phyloP scores from a whole-genome alignment of 2,888 invertebrate species.

The Flexamia atlantica region DNA sequence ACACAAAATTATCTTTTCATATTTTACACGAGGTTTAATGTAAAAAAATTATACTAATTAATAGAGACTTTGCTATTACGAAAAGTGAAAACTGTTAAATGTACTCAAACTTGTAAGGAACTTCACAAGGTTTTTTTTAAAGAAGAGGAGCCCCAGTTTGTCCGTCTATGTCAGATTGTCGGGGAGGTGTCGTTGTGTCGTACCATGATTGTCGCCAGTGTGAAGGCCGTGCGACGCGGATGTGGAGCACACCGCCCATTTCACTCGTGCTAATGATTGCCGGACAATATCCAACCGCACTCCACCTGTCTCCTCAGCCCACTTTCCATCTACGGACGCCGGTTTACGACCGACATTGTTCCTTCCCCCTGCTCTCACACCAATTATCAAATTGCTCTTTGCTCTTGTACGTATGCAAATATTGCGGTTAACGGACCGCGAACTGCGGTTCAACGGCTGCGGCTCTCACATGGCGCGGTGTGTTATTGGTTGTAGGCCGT shows the following conservation, averaged over 20 bases:
- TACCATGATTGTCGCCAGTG: neutral
- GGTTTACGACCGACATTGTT: conserved; percentile 23
- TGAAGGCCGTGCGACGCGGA: neutral
- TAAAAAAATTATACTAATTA: no score
- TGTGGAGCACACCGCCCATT: neutral
- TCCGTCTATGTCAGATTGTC: no score
- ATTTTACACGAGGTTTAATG: no score
- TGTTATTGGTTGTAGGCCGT: no score
- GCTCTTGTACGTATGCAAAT: conserved; percentile 19
- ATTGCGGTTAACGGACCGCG: conserved; percentile 11
- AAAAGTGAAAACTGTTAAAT: no score
- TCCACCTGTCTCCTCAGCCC: conserved; percentile 31
- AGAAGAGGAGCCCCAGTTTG: no score
- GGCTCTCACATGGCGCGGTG: no score
- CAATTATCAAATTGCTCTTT: conserved; percentile 29
- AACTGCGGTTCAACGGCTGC: conserved; percentile 9
- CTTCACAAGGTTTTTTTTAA: no score
- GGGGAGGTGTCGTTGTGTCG: no score
- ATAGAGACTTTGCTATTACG: no score
- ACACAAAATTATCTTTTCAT: no score
- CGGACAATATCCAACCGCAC: neutral
- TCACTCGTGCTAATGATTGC: neutral
- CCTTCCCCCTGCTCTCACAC: conserved; percentile 22
- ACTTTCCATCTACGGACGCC: conserved; percentile 14
- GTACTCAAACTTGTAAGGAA: no score